phyloP scores from a whole-genome alignment of 1,140 invertebrate genomes.

The Conus betulinus region DNA sequence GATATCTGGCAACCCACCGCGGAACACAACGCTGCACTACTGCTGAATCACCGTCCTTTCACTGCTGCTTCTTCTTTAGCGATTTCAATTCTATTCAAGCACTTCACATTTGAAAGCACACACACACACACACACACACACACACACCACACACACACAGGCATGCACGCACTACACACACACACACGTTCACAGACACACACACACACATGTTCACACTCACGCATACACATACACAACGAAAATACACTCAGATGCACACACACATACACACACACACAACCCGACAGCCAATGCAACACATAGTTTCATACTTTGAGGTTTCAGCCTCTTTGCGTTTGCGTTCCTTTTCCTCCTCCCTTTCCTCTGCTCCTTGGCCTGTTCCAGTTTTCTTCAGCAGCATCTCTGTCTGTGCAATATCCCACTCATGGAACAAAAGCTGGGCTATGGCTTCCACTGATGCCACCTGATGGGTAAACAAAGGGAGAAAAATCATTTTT shows the following conservation, averaged over 20 bases:
- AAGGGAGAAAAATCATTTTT: too few species aligned
- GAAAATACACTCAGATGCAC: background rate
- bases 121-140: too few species aligned
- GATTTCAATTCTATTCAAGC: too few species aligned
- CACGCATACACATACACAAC: background rate
- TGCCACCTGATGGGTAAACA: conserved; percentile 58
- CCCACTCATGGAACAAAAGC: conserved; percentile 70
- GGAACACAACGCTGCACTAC: too few species aligned
- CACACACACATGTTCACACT: background rate
- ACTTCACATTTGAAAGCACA: too few species aligned
- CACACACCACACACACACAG: too few species aligned
- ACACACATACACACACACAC: background rate
- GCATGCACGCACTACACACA: too few species aligned
- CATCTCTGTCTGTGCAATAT: conserved; percentile 69
- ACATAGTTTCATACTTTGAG: conserved; percentile 54
- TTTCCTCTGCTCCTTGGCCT: conserved; percentile 62
- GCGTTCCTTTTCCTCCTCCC: conserved; percentile 67
- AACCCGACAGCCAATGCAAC: background rate
- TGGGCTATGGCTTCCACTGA: conserved; percentile 64
- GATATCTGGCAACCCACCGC: too few species aligned
- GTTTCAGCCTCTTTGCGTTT: conserved; percentile 68
- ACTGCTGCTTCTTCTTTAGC: too few species aligned
- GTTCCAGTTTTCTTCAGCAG: conserved; percentile 69
- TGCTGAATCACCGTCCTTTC: too few species aligned
- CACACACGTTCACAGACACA: too few species aligned